phyloP scores from a whole-genome alignment of 2,113 vertebrate genomes.

The Sorex araneus region DNA sequence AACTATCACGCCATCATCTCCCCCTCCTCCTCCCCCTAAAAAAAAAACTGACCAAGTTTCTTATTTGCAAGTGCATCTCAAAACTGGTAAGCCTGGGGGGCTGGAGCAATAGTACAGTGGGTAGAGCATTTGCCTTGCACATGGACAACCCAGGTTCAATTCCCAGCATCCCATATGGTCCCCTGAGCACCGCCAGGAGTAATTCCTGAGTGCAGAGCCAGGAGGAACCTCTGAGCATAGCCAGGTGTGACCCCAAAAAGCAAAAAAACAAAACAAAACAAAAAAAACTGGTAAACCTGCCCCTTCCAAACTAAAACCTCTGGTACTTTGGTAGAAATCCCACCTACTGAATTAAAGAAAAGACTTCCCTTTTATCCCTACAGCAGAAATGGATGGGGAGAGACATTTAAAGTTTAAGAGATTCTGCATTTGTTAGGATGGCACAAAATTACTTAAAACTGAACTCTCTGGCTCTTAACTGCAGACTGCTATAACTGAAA shows the following conservation, averaged over 20 bases:
- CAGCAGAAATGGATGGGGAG: neutral
- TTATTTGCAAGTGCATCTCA: neutral
- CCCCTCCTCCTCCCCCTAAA: too few species aligned
- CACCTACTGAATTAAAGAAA: neutral
- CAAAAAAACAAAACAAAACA: too few species aligned
- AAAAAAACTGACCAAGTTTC: neutral
- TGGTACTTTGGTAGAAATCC: neutral
- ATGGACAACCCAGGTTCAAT: too few species aligned
- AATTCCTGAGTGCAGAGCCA: too few species aligned
- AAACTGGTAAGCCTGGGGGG: conserved; percentile 5
- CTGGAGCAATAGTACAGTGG: too few species aligned
- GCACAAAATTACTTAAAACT: conserved; percentile 16
- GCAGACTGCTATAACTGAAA: neutral
- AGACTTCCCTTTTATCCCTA: neutral
- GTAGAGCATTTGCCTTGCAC: too few species aligned
- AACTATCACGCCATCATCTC: too few species aligned
- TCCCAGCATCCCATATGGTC: too few species aligned
- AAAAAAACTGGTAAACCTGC: conserved; percentile 12
- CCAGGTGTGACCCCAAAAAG: too few species aligned
- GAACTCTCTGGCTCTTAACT: neutral
- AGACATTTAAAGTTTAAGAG: neutral
- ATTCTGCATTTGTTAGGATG: neutral
- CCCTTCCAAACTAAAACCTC: conserved; percentile 40
- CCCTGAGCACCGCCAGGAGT: too few species aligned
- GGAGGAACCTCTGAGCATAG: too few species aligned